phyloP scores from a whole-genome alignment of 2,888 invertebrate genomes.

The Drosophila anomalata region DNA sequence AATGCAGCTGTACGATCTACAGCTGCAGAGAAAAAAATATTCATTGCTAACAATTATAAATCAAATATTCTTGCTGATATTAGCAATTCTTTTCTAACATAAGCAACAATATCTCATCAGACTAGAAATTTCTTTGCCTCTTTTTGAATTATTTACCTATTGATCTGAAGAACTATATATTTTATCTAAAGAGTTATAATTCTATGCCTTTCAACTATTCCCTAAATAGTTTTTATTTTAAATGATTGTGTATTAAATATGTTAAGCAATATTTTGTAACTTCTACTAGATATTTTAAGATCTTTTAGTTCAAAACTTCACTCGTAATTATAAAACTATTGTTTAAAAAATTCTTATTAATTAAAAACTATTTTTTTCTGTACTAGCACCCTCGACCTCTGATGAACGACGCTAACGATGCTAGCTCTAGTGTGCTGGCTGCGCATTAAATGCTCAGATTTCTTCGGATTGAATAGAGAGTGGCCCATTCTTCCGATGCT shows the following conservation, averaged over 20 bases:
- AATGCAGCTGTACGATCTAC: slow-evolving; percentile 39
- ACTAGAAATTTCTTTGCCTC: no score
- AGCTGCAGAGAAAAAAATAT: slow-evolving; percentile 1
- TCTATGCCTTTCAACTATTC: no score
- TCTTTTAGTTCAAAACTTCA: no score
- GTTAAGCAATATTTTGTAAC: no score
- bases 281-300: no score
- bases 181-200: no score
- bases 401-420: slow-evolving; percentile 62
- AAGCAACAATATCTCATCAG: neutral
- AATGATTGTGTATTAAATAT: no score
- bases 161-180: no score
- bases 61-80: neutral
- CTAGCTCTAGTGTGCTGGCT: slow-evolving; percentile 49
- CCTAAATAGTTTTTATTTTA: no score
- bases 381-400: slow-evolving; percentile 29
- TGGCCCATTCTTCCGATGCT: slow-evolving; percentile 57
- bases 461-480: slow-evolving; percentile 75
- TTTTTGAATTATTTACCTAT: no score
- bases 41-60: neutral
- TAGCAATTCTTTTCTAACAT: neutral
- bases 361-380: slow-evolving; percentile 2
- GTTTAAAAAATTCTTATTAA: neutral
- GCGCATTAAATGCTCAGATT: slow-evolving; percentile 75
- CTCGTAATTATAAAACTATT: no score